Percentiles rank a stretch among this genome's conserved stretches.
These are phyloP conservation scores for Melopsittacus undulatus DNA, from an alignment of 2,797 vertebrate species.

Conservation along the genomic window DNA sequence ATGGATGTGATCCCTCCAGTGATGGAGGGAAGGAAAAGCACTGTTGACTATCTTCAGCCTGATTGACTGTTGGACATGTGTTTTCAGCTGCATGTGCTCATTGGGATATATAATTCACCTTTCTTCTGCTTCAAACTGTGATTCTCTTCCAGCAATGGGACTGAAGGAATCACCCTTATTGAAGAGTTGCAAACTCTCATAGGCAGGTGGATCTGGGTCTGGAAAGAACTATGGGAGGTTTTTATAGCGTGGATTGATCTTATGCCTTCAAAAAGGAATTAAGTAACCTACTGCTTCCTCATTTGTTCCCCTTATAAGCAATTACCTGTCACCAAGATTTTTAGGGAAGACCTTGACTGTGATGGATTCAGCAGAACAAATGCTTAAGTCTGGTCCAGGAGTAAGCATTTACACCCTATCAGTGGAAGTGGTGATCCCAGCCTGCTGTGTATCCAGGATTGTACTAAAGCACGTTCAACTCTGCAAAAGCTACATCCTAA, in stretches of 20 bases:
- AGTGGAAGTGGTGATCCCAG: neutral
- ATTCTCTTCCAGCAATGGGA: neutral
- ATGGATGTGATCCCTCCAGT: no score
- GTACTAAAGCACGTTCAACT: neutral
- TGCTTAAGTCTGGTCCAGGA: neutral
- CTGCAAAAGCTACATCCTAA: neutral
- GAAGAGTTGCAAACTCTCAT: neutral
- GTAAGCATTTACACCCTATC: neutral
- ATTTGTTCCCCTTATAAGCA: neutral
- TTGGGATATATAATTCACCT: accelerated
- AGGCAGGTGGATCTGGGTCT: neutral
- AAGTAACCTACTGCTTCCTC: neutral
- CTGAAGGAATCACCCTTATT: neutral
- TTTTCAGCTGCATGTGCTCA: neutral
- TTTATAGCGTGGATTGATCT: neutral
- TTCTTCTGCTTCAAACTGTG: neutral
- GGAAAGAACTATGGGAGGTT: neutral
- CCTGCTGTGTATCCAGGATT: neutral
- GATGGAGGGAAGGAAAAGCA: neutral
- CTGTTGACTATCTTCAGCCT: neutral
- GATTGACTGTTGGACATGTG: neutral
- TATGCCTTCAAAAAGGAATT: neutral
- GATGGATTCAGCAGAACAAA: neutral
- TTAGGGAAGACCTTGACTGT: neutral
- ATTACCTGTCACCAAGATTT: neutral